Percentiles rank a stretch among this genome's conserved stretches.
Conservation (phyloP, 2,113 vertebrate species). For the Myiozetetes cayanensis region DNA sequence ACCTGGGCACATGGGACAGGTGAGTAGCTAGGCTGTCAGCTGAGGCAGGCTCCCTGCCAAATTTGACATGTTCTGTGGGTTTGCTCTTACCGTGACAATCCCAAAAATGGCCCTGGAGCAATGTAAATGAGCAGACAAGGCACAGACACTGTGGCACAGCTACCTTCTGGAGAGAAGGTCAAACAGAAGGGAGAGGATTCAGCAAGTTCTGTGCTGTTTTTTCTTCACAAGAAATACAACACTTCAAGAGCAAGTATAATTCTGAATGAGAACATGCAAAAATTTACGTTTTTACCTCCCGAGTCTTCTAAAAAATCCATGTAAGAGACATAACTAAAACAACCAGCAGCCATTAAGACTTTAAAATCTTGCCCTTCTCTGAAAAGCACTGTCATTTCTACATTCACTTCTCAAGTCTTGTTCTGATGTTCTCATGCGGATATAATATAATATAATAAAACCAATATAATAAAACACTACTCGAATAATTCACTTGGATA, state of each 20-base stretch:
- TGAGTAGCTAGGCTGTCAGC: background rate
- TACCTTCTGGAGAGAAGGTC: background rate
- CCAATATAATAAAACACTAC: background rate
- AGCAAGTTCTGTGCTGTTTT: background rate
- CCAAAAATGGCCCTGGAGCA: background rate
- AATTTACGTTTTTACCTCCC: background rate
- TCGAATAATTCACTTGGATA: background rate
- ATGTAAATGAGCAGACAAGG: background rate
- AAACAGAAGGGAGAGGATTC: background rate
- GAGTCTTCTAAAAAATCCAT: background rate
- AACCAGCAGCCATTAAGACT: background rate
- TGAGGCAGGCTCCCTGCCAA: background rate
- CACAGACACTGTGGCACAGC: background rate
- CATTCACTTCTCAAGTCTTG: background rate
- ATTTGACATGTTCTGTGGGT: background rate
- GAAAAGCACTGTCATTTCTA: background rate
- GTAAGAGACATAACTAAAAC: background rate
- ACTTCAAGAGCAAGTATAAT: background rate
- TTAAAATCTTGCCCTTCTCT: background rate
- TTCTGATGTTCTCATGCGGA: background rate
- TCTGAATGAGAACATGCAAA: background rate
- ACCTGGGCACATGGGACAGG: background rate
- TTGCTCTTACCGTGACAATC: background rate
- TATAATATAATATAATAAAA: background rate
- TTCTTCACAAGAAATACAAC: background rate